A percentile compares a stretch with the other conserved stretches of the same genome.
These are phyloP conservation scores for Leptothorax acervorum DNA, from an alignment of 2,888 invertebrate species.

Conservation along the genomic window DNA sequence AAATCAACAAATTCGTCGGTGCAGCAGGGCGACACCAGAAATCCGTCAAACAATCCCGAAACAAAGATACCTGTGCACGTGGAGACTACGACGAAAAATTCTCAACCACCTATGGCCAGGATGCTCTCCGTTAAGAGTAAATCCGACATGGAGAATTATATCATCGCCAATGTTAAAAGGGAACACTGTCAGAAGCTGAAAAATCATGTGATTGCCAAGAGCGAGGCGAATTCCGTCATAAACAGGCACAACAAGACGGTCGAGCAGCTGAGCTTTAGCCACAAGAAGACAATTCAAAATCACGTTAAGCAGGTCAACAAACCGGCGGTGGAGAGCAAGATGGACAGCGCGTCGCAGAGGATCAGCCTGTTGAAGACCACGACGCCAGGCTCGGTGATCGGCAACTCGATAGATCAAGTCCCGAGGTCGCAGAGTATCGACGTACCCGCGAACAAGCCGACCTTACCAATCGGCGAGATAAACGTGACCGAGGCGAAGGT, in stretches of 20 bases:
- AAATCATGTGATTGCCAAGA: slow-evolving; percentile 78
- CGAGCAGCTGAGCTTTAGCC: slow-evolving; percentile 70
- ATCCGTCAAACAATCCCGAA: slow-evolving; percentile 61
- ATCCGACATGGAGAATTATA: slow-evolving; percentile 73
- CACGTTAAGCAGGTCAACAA: slow-evolving; percentile 76
- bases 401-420: slow-evolving; percentile 71
- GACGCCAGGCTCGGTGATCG: slow-evolving; percentile 70
- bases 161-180: slow-evolving; percentile 70
- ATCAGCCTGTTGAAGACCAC: slow-evolving; percentile 80
- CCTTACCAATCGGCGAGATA: slow-evolving; percentile 85
- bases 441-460: slow-evolving; percentile 72
- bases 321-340: slow-evolving; percentile 67
- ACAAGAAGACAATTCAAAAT: slow-evolving; percentile 80
- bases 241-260: slow-evolving; percentile 78
- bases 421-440: slow-evolving; percentile 70
- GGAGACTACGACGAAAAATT: slow-evolving; percentile 68
- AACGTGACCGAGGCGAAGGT: slow-evolving; percentile 87
- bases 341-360: slow-evolving; percentile 76
- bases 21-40: slow-evolving; percentile 67
- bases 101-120: slow-evolving; percentile 74
- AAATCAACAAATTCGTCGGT: slow-evolving; percentile 56
- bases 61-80: slow-evolving; percentile 61
- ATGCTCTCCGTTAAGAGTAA: slow-evolving; percentile 73
- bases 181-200: slow-evolving; percentile 79
- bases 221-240: slow-evolving; percentile 70